Conservation (phyloP, 2,113 vertebrate species). For the Brachyistius frenatus region DNA sequence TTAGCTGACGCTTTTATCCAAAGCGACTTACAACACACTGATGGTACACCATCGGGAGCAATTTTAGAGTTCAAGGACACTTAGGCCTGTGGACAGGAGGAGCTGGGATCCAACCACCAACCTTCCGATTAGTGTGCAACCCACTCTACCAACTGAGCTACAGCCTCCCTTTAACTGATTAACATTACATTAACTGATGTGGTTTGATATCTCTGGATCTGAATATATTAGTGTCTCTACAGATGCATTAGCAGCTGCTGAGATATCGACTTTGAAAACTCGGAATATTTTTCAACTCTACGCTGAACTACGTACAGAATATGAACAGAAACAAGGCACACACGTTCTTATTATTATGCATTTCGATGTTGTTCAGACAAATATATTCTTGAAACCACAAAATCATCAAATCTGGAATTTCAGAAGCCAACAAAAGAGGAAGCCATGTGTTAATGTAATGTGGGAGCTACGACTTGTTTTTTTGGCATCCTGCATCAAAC, state of each 20-base stretch:
- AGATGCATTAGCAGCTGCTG: slow-evolving; percentile 8
- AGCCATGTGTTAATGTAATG: slow-evolving; percentile 6
- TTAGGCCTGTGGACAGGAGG: too few species aligned
- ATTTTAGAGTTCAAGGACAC: too few species aligned
- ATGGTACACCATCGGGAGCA: too few species aligned
- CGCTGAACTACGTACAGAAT: slow-evolving; percentile 12
- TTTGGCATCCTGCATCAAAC: slow-evolving; percentile 18
- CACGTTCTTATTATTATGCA: slow-evolving; percentile 1
- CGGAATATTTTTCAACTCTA: slow-evolving; percentile 7
- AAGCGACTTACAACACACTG: too few species aligned
- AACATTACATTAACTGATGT: neutral
- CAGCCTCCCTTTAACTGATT: too few species aligned
- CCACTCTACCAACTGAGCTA: too few species aligned
- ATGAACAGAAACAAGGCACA: slow-evolving; percentile 9
- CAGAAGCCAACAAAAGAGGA: slow-evolving; percentile 20
- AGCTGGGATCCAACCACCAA: too few species aligned
- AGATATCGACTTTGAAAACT: slow-evolving; percentile 23
- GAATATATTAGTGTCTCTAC: slow-evolving; percentile 21
- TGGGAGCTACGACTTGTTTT: slow-evolving; percentile 37
- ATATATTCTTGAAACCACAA: slow-evolving; percentile 14
- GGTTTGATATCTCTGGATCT: slow-evolving; percentile 8
- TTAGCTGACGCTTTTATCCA: too few species aligned
- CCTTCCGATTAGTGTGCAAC: too few species aligned
- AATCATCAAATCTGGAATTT: neutral
- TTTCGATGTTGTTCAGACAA: slow-evolving; percentile 11